Conservation (phyloP, 1,140 invertebrate species). For the Drosophila albomicans region DNA sequence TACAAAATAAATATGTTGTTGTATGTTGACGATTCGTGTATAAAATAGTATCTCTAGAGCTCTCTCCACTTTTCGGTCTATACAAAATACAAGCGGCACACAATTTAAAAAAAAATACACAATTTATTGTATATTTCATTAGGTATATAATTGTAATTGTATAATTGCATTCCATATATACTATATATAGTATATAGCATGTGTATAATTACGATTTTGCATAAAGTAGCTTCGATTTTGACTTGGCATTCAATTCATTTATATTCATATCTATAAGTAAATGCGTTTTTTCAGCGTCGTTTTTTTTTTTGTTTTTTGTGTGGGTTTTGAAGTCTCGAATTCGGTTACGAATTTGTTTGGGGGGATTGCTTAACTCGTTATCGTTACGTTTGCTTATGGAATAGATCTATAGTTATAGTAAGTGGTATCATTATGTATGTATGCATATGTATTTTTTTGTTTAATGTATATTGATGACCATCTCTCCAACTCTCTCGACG, state of each 20-base stretch:
- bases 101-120: conserved; percentile 36
- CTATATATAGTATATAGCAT: conserved; percentile 43
- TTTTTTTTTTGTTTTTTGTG: conserved; percentile 15
- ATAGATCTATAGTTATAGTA: conserved; percentile 38
- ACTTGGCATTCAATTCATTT: conserved; percentile 48
- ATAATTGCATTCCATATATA: conserved; percentile 51
- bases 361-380: conserved; percentile 61
- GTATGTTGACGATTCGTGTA: conserved; percentile 66
- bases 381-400: conserved; percentile 70
- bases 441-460: conserved; percentile 21
- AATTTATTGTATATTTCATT: conserved; percentile 67
- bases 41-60: conserved; percentile 55
- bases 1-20: conserved; percentile 74
- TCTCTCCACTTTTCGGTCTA: conserved; percentile 41
- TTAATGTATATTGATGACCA: conserved; percentile 7
- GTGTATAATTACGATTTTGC: conserved; percentile 44
- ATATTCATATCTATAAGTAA: conserved; percentile 53
- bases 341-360: conserved; percentile 25
- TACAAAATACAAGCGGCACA: conserved; percentile 81
- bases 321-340: conserved; percentile 38
- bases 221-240: conserved; percentile 79
- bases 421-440: conserved; percentile 55
- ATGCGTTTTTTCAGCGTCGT: conserved; percentile 56
- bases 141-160: conserved; percentile 48
- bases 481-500: conserved; percentile 26